Base-by-base conservation (phyloP, 2,888 invertebrate species). In the Idaea straminata region DNA sequence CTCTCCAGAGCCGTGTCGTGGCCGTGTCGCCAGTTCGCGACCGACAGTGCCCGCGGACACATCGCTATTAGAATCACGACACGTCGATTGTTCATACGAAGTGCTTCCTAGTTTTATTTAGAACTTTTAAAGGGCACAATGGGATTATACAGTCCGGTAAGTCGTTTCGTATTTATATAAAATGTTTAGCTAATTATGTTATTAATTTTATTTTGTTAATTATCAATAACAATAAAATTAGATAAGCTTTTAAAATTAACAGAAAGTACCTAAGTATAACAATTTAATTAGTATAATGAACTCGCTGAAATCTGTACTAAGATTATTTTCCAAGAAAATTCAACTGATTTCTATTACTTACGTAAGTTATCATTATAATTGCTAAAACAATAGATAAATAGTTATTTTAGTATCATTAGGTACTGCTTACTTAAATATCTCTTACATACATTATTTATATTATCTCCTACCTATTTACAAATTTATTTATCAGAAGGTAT, bases 21-120 rank as follows among this genome's bases (percentile, higher is more conserved):
- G 15, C 62, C 38, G 5, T 59, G 15, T 59, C 69, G 65, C 79
- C 84, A 88, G 88, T 88, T 80, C 82, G 84, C 85, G 83, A 80
- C 72, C 77, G 79, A 73, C 83, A 74, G 84, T 85, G 86, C 79
- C 78, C 80, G 85, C 81, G 83, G 72, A 82, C 84, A 81, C 83
- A 84, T 78, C 72, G 16, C 16, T 61, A 47, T 47, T 47, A 13
- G 2, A 47, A 10, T 47, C 47, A 47, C 47, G 47, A 66, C 68
- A 64, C 66, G 64, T 61, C 81, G 80, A 59, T 59, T 16, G 16
- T 15, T 59, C 16, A 5, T 15, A 59, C 15, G 16, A 82, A 79
- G 88, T 86, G 85, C 79, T 81, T 82, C 82, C 81, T 86, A 84
- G 83, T 87, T 87, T 84, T 83, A 88, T 83, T 87, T 88, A 84